Base-by-base conservation (phyloP, 2,113 vertebrate genomes). In the Nansenia antarctica region DNA sequence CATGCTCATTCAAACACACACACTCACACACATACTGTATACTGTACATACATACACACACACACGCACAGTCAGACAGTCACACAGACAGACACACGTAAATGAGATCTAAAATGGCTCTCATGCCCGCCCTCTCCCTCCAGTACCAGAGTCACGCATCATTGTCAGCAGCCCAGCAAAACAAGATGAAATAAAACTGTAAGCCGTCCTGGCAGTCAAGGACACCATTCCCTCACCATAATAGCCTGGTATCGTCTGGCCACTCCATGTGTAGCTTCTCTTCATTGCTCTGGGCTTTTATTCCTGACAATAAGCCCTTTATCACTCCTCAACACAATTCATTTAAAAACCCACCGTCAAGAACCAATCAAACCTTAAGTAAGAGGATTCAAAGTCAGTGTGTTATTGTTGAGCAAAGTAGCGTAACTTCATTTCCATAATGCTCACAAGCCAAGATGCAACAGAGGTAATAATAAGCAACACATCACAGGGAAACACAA, bases 231-330 rank as follows among this genome's bases (percentile, higher is more conserved):
- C 89, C 90, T 92, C 86, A 88, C 88, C 83, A 89, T 92, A 92
- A 92, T 91, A 92, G 91, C 89, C 90, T 91, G n/a, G 90, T 91
- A 92, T 93, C 89, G 86, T 90, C 90, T 87, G 90, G 90, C 90
- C 91, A 90, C 91, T 92, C 91, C 86, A 89, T 90, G 92, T 92
- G 91, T 87, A 88, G 91, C 92, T 92, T 90, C 86, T 91, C 91
- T 86, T 90, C 89, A 90, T 87, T 89, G 91, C 92, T 92, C 90
- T 91, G 90, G 89, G 92, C 92, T 93, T 93, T 93, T 92, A 92
- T 92, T 93, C 89, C 86, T 88, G 86, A 91, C 90, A 93, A 92
- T 93, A 93, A 93, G 92, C 92, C 92, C 92, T 93, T 93, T 93
- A 93, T 93, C 92, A 91, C 90, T 91, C 87, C 92, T 90, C 90